Base-by-base conservation (phyloP, 2,888 invertebrate species). In the Cephonodes hylas region DNA sequence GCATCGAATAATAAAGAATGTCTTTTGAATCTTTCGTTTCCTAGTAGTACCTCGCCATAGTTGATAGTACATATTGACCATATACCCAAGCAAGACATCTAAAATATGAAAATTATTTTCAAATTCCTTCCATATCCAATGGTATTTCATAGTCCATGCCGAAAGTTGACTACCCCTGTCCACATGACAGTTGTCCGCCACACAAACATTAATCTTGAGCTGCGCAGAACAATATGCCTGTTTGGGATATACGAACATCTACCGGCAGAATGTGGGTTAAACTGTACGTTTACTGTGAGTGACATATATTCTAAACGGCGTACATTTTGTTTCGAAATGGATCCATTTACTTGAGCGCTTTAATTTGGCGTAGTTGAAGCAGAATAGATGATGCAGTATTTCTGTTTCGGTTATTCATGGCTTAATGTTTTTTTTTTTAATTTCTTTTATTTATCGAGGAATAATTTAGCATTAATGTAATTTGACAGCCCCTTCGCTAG, bases 261-360 rank as follows among this genome's bases (percentile, higher is more conserved):
- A 67, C 63, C 70, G 74, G 62, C 76, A 76, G 73, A 75, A 88
- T 88, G 88, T 76, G 80, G 80, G 69, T 75, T 66, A 70, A 66
- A 66, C 62, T 74, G 65, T 67, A 77, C 42, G 61, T 80, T 66
- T 72, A 72, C 65, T 83, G 89, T 89, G 74, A 86, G 88, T 85
- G 62, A n/a, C 25, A 59, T 63, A 62, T 27, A 15, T 61, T 27
- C 57, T 42, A 31, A 4, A 45, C 42, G 58, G 42, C 48, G 60
- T 0, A 42, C 45, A 42, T 64, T 8, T 53, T 15, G 10, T 15
- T 18, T 18, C 27, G 2, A 53, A 53, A 48, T 15, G 15, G 15
- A 27, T 8, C 3, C 15, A 31, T 27, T 27, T 27, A 2, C 15
- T 4, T 15, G 15, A 25, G 25, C 2, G 27, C 10, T 7, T 1